Percentiles rank a stretch among this genome's conserved stretches.
Conservation (phyloP, 2,888 invertebrate species). For the Silvanus unidentatus region DNA sequence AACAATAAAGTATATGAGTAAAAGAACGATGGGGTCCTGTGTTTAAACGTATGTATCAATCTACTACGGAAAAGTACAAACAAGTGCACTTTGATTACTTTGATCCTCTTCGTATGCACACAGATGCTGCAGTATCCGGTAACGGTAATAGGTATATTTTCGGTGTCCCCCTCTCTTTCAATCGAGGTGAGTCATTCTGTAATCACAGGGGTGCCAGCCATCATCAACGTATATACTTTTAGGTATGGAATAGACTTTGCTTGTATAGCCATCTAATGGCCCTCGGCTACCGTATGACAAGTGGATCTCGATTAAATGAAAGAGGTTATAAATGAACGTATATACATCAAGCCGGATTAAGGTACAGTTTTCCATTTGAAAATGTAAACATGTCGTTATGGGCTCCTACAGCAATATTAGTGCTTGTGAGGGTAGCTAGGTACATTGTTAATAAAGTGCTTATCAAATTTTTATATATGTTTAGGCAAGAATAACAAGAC, state of each 20-base stretch:
- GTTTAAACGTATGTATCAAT: neutral
- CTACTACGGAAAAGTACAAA: slow-evolving; percentile 22
- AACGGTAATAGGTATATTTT: slow-evolving; percentile 37
- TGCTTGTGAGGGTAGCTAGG: too few species aligned
- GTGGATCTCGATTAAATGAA: slow-evolving; percentile 37
- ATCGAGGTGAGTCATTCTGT: slow-evolving; percentile 42
- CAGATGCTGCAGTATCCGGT: slow-evolving; percentile 47
- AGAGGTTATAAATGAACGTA: slow-evolving; percentile 33
- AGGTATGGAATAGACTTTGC: slow-evolving; percentile 3
- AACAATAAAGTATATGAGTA: neutral
- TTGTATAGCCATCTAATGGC: slow-evolving; percentile 30
- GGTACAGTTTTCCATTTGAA: slow-evolving; percentile 19
- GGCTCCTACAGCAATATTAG: too few species aligned
- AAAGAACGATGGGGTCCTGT: neutral
- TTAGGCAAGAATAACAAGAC: too few species aligned
- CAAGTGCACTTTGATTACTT: slow-evolving; percentile 48
- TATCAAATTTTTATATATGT: too few species aligned
- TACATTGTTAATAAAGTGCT: too few species aligned
- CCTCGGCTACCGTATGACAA: slow-evolving; percentile 30
- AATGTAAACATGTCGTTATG: too few species aligned
- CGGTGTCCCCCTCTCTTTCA: slow-evolving; percentile 23
- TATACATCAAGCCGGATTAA: slow-evolving; percentile 28
- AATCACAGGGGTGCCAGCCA: slow-evolving; percentile 38
- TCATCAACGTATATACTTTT: slow-evolving; percentile 10
- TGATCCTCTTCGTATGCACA: slow-evolving; percentile 39